Evolutionary conservation across 2,888 invertebrate genomes (phyloP).

Genomic region (Scaptomyza tumidula): DNA sequence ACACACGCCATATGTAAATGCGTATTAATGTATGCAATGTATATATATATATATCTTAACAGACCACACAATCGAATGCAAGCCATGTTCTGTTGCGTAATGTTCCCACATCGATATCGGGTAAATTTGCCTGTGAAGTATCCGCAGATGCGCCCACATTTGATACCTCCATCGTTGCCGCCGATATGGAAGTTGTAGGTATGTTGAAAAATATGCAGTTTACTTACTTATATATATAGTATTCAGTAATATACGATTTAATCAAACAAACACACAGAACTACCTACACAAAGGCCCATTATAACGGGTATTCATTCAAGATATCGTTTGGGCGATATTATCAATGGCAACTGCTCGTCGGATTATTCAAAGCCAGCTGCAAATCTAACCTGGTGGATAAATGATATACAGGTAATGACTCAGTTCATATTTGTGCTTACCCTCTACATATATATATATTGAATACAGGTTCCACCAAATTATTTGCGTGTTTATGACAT

Average conservation of each 20-base stretch:
- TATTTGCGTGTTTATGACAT: slow-evolving; percentile 80
- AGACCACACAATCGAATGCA: slow-evolving; percentile 83
- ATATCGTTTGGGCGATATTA: slow-evolving; percentile 85
- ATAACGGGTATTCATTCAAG: slow-evolving; percentile 86
- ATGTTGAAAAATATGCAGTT: slow-evolving; percentile 36
- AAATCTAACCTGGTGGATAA: slow-evolving; percentile 87
- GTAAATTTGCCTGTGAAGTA: slow-evolving; percentile 84
- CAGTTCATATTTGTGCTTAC: too few species aligned
- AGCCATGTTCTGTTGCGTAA: slow-evolving; percentile 83
- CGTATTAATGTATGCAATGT: not conserved
- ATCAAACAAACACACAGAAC: slow-evolving; percentile 72
- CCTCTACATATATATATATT: too few species aligned
- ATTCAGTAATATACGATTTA: not conserved
- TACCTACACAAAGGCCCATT: slow-evolving; percentile 85
- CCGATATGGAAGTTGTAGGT: slow-evolving; percentile 84
- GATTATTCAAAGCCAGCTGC: slow-evolving; percentile 86
- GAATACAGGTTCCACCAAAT: slow-evolving; percentile 76
- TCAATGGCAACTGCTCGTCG: slow-evolving; percentile 86
- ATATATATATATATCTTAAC: slow-evolving; percentile 25
- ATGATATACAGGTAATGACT: slow-evolving; percentile 84
- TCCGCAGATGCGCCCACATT: slow-evolving; percentile 84
- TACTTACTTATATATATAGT: slow-evolving; percentile 12
- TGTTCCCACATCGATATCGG: slow-evolving; percentile 82
- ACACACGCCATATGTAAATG: not conserved
- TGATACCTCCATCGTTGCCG: slow-evolving; percentile 82